phyloP scores from a whole-genome alignment of 92 coral and sea anemone genomes.

The Bergia puertoricense region DNA sequence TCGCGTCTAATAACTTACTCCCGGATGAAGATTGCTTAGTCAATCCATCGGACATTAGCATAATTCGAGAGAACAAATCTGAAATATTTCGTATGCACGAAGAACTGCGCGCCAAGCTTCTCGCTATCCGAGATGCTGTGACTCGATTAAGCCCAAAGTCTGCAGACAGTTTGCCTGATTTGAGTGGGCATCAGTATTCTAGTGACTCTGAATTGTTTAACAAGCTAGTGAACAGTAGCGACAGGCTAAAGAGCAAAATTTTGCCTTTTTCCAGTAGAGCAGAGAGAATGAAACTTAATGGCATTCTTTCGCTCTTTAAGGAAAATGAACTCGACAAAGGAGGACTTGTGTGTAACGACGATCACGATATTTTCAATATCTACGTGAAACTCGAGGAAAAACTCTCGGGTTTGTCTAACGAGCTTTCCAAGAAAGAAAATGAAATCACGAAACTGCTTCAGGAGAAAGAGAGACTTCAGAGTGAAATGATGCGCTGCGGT shows the following conservation, averaged over 20 bases:
- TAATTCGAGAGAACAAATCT: conserved; percentile 79
- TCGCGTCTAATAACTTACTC: conserved; percentile 51
- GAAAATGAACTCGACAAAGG: conserved; percentile 49
- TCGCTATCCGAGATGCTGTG: conserved; percentile 70
- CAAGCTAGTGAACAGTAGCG: conserved; percentile 37
- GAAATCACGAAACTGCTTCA: conserved; percentile 63
- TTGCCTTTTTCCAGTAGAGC: conserved; percentile 39
- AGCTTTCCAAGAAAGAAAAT: conserved; percentile 74
- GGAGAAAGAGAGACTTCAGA: conserved; percentile 68
- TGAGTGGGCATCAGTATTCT: conserved; percentile 21
- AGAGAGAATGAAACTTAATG: conserved; percentile 39
- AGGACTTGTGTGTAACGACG: conserved; percentile 48
- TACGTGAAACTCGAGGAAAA: conserved; percentile 72
- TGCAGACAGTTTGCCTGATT: conserved; percentile 36
- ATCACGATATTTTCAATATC: conserved; percentile 52
- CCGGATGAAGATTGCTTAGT: conserved; percentile 82
- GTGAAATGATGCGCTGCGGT: conserved; percentile 70
- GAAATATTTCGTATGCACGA: conserved; percentile 82
- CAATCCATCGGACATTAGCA: conserved; percentile 84
- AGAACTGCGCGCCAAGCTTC: conserved; percentile 75
- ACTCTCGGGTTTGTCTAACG: conserved; percentile 73
- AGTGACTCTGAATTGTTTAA: conserved; percentile 41
- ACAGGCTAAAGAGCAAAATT: conserved; percentile 35
- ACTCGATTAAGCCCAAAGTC: conserved; percentile 40
- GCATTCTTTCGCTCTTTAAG: conserved; percentile 51